Conservation (phyloP, 2,797 vertebrate genomes). For the Oryzias dopingdopingensis region DNA sequence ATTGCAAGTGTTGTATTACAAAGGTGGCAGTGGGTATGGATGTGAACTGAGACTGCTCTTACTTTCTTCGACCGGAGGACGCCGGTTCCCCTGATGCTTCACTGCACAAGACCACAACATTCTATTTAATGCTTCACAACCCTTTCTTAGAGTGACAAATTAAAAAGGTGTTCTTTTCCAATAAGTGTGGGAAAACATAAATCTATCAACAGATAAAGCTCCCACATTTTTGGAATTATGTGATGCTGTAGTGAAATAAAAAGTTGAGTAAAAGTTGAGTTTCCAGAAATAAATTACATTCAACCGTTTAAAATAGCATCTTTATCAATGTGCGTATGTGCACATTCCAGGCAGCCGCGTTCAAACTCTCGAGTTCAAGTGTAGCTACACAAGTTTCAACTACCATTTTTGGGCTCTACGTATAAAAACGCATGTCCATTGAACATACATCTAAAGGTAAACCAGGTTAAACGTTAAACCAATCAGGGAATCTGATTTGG, state of each 20-base stretch:
- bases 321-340: background rate
- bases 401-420: no score
- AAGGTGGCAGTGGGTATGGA: constrained; percentile 45
- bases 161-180: constrained; percentile 36
- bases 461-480: no score
- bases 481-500: no score
- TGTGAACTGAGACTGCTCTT: constrained; percentile 52
- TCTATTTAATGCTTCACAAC: constrained; percentile 46
- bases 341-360: no score
- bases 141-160: constrained; percentile 52
- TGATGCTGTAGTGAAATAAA: constrained; percentile 29
- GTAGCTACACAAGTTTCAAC: no score
- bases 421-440: no score
- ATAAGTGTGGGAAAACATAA: constrained; percentile 40
- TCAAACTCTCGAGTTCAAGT: no score
- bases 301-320: constrained; percentile 1
- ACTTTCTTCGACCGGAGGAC: constrained; percentile 40
- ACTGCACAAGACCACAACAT: constrained; percentile 28
- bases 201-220: constrained; percentile 41
- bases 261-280: constrained; percentile 32
- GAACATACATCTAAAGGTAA: no score
- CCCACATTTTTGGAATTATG: constrained; percentile 20
- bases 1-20: constrained; percentile 56
- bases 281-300: constrained; percentile 18
- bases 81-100: constrained; percentile 43